Base-by-base conservation (phyloP, 2,888 invertebrate species). In the Choristoneura rosaceana region DNA sequence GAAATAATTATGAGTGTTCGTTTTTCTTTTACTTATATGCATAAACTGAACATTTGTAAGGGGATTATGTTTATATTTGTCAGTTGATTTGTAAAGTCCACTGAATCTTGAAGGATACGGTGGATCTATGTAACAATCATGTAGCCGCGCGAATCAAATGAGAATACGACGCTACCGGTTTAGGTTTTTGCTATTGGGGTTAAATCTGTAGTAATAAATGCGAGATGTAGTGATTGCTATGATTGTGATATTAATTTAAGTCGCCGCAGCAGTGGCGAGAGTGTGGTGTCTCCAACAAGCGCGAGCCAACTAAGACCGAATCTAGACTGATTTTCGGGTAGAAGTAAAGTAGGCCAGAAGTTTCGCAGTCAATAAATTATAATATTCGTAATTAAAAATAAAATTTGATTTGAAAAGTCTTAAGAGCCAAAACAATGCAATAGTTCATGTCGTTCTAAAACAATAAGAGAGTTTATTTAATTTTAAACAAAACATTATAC, bases 201-300 rank as follows among this genome's bases (percentile, higher is more conserved):
- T 68, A 50, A 50, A 59, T 59, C 38, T 75, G 78, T 82, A 83
- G 66, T 80, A 74, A 55, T 71, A 58, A 63, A 60, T 33, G 59
- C 78, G 77, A 82, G 82, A 79, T 80, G 79, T 81, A 83, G 84
- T 85, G 87, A 84, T 87, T 87, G 88, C 81, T 85, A 85, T 81
- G 89, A 90, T 90, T 94, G 94, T 94, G 94, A 94, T 94, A 94
- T 92, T 90, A 93, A 87, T 89, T 87, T 91, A 91, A 89, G 90
- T 86, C 83, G 80, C 84, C 81, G 83, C 85, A 84, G 83, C 80
- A 82, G 79, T 79, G 80, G 76, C 77, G 80, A 77, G 79, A 76
- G 77, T 76, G 79, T 81, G 80, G 77, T 81, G 82, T 85, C 88
- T 84, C 84, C 84, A 87, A 82, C 87, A 83, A 81, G 82, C 84